Base-by-base conservation (phyloP, 2,113 vertebrate genomes). In the Lepus europaeus region DNA sequence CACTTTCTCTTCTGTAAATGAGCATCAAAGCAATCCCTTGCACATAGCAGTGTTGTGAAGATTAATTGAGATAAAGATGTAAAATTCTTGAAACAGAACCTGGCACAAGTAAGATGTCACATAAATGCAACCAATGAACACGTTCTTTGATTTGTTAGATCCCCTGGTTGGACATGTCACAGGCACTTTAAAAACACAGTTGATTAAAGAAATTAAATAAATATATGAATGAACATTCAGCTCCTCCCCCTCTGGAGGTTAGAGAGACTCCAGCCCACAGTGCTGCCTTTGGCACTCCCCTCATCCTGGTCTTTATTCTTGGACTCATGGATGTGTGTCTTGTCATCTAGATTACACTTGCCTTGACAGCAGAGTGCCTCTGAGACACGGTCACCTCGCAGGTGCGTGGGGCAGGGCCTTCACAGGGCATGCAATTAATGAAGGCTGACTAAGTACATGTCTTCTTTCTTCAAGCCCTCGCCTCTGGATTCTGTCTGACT, bases 391-490 rank as follows among this genome's bases (percentile, higher is more conserved):
- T 68, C n/a, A 76, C 33, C 8, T 49, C 66, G 29, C 66, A 45
- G 13, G 45, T 0, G 0, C 29, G 14, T 56, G 63, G 53, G 36
- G 3, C 51, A 16, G 13, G 53, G 25, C 13, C 1, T 11, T 59
- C 1, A 0, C 3, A 25, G 20, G 25, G 3, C 19, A 0, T 33
- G n/a, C 4, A 36, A 51, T 22, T 63, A 72, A 82, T 6, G 36
- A 49, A 49, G 3, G 16, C 3, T 2, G 17, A 81, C 64, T 56
- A 90, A 90, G n/a, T 59, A 63, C 25, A 51, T 9, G 22, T 64
- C 23, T 74, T 81, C n/a, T 66, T 89, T 74, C 33, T 20, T 20
- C 73, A 80, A 49, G 51, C 31, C 33, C 36, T 77, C 87, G 23
- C 29, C 68, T 81, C 17, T 25, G 25, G 14, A 70, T 36, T 63